Evolutionary conservation across 1,140 invertebrate species (phyloP).

Genomic region (Whitmania pigra): DNA sequence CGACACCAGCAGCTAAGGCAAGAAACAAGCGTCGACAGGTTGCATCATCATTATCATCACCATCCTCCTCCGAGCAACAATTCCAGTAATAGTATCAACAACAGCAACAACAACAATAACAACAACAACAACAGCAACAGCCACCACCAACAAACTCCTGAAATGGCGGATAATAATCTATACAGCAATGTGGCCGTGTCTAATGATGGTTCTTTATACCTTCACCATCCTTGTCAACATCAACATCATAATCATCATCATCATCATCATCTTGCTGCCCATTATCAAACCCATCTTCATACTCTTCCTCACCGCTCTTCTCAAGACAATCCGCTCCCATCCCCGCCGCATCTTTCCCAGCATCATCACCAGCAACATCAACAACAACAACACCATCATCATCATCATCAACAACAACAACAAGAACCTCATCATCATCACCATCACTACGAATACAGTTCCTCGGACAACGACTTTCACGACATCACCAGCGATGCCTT

Average conservation of each 20-base stretch:
- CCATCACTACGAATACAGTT: too few relatives aligned
- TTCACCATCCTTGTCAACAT: constrained; percentile 4
- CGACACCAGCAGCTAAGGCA: too few relatives aligned
- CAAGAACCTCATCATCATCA: background rate
- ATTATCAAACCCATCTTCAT: constrained; percentile 3
- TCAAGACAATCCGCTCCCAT: background rate
- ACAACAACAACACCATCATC: background rate
- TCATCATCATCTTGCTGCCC: background rate
- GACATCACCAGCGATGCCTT: too few relatives aligned
- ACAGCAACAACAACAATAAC: too few relatives aligned
- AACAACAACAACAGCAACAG: too few relatives aligned
- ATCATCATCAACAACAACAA: background rate
- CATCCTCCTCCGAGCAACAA: too few relatives aligned
- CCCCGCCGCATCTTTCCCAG: background rate
- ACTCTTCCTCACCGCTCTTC: background rate
- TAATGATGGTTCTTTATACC: background rate
- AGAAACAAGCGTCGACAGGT: too few relatives aligned
- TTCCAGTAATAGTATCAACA: too few relatives aligned
- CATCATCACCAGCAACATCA: background rate
- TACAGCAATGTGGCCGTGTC: background rate
- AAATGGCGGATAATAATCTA: background rate
- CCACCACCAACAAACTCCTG: too few relatives aligned
- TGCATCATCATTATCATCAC: too few relatives aligned
- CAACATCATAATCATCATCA: too few relatives aligned
- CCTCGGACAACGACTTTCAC: too few relatives aligned